Conservation (phyloP, 2,888 invertebrate genomes). For the Mayetiola destructor region DNA sequence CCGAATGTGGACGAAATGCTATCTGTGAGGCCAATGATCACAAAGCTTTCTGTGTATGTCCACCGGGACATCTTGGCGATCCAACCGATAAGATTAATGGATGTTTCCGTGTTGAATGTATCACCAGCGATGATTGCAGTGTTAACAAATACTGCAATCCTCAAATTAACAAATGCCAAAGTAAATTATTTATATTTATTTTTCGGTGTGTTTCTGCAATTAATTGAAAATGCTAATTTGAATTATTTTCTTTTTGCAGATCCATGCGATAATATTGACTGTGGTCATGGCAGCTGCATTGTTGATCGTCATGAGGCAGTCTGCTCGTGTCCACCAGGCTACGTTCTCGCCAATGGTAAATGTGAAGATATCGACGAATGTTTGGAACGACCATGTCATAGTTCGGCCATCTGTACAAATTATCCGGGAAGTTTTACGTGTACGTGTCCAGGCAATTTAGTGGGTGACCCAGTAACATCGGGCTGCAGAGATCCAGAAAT, state of each 20-base stretch:
- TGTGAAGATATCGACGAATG: slow-evolving; percentile 79
- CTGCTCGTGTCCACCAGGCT: slow-evolving; percentile 66
- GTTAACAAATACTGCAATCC: slow-evolving; percentile 59
- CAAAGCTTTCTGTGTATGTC: slow-evolving; percentile 57
- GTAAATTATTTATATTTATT: slow-evolving; percentile 28
- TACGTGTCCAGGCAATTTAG: slow-evolving; percentile 58
- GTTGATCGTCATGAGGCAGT: slow-evolving; percentile 53
- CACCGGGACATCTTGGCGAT: slow-evolving; percentile 69
- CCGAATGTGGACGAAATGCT: slow-evolving; percentile 62
- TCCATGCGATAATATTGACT: slow-evolving; percentile 63
- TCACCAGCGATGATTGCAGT: slow-evolving; percentile 59
- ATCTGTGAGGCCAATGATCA: slow-evolving; percentile 60
- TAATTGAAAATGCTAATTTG: slow-evolving; percentile 14
- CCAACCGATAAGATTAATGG: slow-evolving; percentile 60
- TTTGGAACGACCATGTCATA: slow-evolving; percentile 57
- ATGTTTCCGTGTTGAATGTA: slow-evolving; percentile 80
- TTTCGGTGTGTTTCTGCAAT: not conserved
- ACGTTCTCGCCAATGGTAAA: slow-evolving; percentile 45
- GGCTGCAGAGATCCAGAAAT: slow-evolving; percentile 74
- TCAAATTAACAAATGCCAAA: slow-evolving; percentile 61
- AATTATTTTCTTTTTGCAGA: slow-evolving; percentile 37
- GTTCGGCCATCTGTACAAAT: slow-evolving; percentile 63
- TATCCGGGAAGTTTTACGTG: slow-evolving; percentile 64
- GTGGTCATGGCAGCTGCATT: slow-evolving; percentile 67
- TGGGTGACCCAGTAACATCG: slow-evolving; percentile 57